These are phyloP conservation scores for Apis laboriosa DNA, from an alignment of 1,140 invertebrate genomes.

Conservation along the genomic window DNA sequence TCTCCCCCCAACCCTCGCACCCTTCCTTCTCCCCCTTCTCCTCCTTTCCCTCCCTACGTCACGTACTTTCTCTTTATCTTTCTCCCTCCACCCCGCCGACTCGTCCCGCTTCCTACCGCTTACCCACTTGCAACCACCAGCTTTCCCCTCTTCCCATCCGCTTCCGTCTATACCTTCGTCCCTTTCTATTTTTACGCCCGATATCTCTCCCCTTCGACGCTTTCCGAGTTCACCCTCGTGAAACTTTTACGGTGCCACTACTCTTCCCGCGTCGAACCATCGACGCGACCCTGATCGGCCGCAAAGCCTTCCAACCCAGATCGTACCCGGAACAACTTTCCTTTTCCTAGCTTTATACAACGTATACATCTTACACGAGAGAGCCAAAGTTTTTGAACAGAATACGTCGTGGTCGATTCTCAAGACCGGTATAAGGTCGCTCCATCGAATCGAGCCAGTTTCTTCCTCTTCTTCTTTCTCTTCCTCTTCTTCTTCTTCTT, in stretches of 20 bases:
- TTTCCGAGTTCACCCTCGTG: slow-evolving; percentile 48
- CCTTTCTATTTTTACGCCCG: slow-evolving; percentile 24
- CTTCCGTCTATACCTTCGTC: neutral
- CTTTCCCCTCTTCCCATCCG: slow-evolving; percentile 7
- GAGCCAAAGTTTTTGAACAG: neutral
- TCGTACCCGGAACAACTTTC: slow-evolving; percentile 64
- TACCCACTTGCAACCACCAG: neutral
- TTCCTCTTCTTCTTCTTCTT: too few relatives aligned
- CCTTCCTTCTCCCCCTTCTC: slow-evolving; percentile 21
- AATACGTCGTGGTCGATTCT: slow-evolving; percentile 2
- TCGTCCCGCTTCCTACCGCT: slow-evolving; percentile 1
- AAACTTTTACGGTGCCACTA: slow-evolving; percentile 57
- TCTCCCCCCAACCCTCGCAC: slow-evolving; percentile 48
- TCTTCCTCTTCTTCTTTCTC: too few relatives aligned
- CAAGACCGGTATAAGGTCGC: slow-evolving; percentile 10
- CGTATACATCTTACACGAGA: neutral
- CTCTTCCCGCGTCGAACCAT: slow-evolving; percentile 34
- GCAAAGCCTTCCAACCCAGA: slow-evolving; percentile 26
- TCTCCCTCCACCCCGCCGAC: neutral
- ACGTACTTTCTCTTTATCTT: slow-evolving; percentile 59
- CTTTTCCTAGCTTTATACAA: slow-evolving; percentile 36
- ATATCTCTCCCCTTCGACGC: slow-evolving; percentile 37
- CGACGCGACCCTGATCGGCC: slow-evolving; percentile 41
- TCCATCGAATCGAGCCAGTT: too few relatives aligned
- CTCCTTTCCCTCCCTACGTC: slow-evolving; percentile 60